phyloP scores from a whole-genome alignment of 1,140 invertebrate species.

The Portunus trituberculatus region DNA sequence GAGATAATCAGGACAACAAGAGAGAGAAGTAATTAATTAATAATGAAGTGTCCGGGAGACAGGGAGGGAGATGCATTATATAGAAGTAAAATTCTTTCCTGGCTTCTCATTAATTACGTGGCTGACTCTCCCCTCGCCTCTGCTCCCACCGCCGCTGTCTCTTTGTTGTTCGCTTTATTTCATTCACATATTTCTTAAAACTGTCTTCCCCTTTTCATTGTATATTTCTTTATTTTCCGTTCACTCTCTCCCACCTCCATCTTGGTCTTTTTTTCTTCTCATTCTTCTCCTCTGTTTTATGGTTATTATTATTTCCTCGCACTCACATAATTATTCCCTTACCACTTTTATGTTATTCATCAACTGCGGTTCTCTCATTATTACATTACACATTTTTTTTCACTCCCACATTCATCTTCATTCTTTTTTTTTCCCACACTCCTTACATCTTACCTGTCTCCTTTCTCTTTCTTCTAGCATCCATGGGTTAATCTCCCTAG shows the following conservation, averaged over 20 bases:
- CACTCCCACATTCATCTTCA: background rate
- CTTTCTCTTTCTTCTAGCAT: background rate
- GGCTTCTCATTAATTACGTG: background rate
- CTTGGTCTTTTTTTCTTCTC: background rate
- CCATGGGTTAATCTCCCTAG: background rate
- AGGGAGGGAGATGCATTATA: conserved; percentile 19
- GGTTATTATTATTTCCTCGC: background rate
- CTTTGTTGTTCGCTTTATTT: background rate
- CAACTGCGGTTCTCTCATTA: background rate
- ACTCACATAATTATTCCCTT: background rate
- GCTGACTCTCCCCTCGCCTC: background rate
- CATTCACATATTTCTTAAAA: background rate
- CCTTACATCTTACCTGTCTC: background rate
- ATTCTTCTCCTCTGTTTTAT: background rate
- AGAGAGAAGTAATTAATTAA: conserved; percentile 15
- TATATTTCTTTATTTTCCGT: background rate
- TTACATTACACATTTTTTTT: background rate
- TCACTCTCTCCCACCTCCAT: background rate
- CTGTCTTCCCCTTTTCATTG: background rate
- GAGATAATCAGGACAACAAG: background rate
- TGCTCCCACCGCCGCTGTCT: background rate
- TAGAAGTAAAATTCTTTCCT: background rate
- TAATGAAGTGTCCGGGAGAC: background rate
- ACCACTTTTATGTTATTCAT: background rate
- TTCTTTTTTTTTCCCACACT: background rate